These are phyloP conservation scores for Rhagoletis zephyria DNA, from an alignment of 1,140 invertebrate genomes.

Conservation along the genomic window DNA sequence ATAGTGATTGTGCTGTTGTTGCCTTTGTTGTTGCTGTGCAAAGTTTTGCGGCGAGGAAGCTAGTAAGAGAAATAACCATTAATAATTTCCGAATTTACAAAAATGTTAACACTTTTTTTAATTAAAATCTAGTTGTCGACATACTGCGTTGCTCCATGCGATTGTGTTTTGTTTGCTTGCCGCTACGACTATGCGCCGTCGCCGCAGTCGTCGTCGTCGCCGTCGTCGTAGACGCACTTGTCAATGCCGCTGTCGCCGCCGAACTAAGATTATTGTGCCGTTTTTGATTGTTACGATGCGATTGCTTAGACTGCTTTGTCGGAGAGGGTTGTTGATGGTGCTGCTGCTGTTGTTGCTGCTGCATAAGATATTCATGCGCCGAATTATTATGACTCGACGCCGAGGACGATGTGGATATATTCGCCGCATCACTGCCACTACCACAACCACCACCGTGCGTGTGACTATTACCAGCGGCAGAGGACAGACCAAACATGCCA, in stretches of 20 bases:
- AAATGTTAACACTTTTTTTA: background rate
- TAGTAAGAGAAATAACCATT: background rate
- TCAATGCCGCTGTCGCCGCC: conserved; percentile 62
- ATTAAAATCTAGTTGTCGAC: background rate
- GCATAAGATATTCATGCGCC: conserved; percentile 56
- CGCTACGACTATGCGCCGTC: conserved; percentile 53
- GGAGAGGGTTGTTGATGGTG: conserved; percentile 37
- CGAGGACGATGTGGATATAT: conserved; percentile 64
- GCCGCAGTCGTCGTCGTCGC: conserved; percentile 57
- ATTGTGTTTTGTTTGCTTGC: conserved; percentile 51
- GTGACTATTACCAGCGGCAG: conserved; percentile 15
- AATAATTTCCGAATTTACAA: background rate
- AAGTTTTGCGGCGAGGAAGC: conserved; percentile 44
- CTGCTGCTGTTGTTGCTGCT: conserved; percentile 56
- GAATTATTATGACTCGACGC: conserved; percentile 59
- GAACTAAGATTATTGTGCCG: conserved; percentile 54
- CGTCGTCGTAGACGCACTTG: conserved; percentile 60
- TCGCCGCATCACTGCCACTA: conserved; percentile 61
- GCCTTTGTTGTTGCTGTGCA: conserved; percentile 58
- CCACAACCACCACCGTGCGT: conserved; percentile 53
- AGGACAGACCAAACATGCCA: conserved; percentile 62
- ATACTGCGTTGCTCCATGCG: conserved; percentile 54
- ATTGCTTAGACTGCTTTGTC: conserved; percentile 63
- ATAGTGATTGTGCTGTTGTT: conserved; percentile 56
- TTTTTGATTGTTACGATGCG: conserved; percentile 63